phyloP scores from a whole-genome alignment of 2,113 vertebrate species.

The Crypturellus undulatus region DNA sequence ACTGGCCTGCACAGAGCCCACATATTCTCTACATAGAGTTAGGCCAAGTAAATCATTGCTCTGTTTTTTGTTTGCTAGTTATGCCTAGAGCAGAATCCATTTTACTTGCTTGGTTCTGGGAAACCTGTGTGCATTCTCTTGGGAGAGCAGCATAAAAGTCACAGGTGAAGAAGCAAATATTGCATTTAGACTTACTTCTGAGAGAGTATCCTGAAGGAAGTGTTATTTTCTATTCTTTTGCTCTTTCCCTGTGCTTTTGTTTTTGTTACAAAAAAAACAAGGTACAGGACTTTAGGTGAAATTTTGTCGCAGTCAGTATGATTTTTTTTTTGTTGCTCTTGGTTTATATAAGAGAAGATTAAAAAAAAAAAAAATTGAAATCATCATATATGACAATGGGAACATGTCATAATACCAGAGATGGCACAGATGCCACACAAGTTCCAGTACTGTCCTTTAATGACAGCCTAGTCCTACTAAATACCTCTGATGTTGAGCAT shows the following conservation, averaged over 20 bases:
- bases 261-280: neutral
- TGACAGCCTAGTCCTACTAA: neutral
- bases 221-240: neutral
- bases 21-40: rapidly evolving
- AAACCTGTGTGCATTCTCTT: neutral
- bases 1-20: neutral
- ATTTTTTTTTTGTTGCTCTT: neutral
- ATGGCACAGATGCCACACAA: neutral
- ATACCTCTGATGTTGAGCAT: neutral
- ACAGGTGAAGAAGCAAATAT: neutral
- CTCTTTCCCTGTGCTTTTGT: neutral
- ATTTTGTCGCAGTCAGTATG: neutral
- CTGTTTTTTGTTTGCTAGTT: neutral
- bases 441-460: neutral
- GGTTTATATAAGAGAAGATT: too few species aligned
- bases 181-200: neutral
- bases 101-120: neutral
- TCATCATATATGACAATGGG: neutral
- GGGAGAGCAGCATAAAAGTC: neutral
- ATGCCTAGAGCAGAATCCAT: neutral
- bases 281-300: neutral
- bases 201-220: neutral
- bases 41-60: neutral
- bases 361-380: neutral
- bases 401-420: neutral